A percentile compares a stretch with the other conserved stretches of the same genome.
These are phyloP conservation scores for Cynaeus angustus DNA, from an alignment of 2,888 invertebrate genomes.

Conservation along the genomic window DNA sequence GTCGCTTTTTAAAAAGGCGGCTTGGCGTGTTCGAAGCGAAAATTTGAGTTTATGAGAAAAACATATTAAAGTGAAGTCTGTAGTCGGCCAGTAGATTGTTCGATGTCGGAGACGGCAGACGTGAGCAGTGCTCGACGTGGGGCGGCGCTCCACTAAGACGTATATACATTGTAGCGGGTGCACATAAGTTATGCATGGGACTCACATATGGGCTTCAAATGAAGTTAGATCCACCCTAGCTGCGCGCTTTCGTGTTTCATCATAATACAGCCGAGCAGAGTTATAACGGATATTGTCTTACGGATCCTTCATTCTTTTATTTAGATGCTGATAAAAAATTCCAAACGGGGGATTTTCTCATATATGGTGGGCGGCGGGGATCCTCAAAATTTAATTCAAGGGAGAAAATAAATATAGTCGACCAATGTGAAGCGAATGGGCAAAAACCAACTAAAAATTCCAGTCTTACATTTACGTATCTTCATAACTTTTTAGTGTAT, in stretches of 20 bases:
- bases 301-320: constrained; percentile 48
- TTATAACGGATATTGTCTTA: constrained; percentile 59
- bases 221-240: constrained; percentile 59
- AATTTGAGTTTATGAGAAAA: constrained; percentile 55
- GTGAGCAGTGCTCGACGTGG: constrained; percentile 33
- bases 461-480: too few species aligned
- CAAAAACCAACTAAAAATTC: too few species aligned
- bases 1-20: constrained; percentile 38
- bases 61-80: constrained; percentile 57
- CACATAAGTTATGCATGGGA: constrained; percentile 60
- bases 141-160: constrained; percentile 41
- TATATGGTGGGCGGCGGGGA: constrained; percentile 11
- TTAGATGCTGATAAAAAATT: constrained; percentile 46
- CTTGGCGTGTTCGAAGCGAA: constrained; percentile 49
- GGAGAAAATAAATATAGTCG: neutral
- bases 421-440: too few species aligned
- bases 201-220: constrained; percentile 59
- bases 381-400: constrained; percentile 20
- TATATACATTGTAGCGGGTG: constrained; percentile 51
- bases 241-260: constrained; percentile 52
- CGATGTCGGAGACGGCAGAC: constrained; percentile 27
- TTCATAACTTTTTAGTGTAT: neutral
- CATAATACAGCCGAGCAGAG: constrained; percentile 56
- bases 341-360: constrained; percentile 25
- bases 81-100: constrained; percentile 55